Base-by-base conservation (phyloP, 2,888 invertebrate species). In the Drosophila atripex region DNA sequence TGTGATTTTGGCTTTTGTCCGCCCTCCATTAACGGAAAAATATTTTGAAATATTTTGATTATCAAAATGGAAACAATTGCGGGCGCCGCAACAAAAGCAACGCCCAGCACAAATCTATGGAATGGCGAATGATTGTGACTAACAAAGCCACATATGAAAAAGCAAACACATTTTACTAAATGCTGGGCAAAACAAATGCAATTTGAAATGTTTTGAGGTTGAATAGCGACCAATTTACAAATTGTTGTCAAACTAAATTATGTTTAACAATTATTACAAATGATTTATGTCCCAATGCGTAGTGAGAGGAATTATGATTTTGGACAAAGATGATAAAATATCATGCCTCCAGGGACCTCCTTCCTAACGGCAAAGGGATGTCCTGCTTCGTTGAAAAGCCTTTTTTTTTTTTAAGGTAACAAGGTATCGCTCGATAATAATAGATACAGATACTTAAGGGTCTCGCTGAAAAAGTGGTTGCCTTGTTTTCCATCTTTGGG, bases 161-260 rank as follows among this genome's bases (percentile, higher is more conserved):
- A 71, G 65, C 53, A 68, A 55, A 71, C 74, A 68, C 54, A 35
- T 59, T 14, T 52, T 55, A 43, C 59, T 55, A 71, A 78, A 76
- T 52, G 61, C 45, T 41, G 41, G 32, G 47, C 45, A 43, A 75
- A 66, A 71, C 49, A 53, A 58, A 64, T 58, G 23, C 49, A 75
- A 73, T 63, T 70, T 52, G 14, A 49, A 60, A 64, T 60, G 51
- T 57, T 58, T 54, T 55, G 71, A 46, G 71, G 71, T 51, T 25
- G 58, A 50, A 55, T 59, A 57, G 58, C 56, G 61, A 43, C 47
- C 65, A 72, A 77, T 71, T 75, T 68, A 66, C 73, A 78, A 82
- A 80, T 78, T 75, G 69, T 61, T 73, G 71, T 64, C 41, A 75
- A 73, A 75, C 77, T 76, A 56, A 77, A 85, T 82, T 76, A 71